Conservation (phyloP, 2,888 invertebrate species). For the Caenorhabditis wallacei region DNA sequence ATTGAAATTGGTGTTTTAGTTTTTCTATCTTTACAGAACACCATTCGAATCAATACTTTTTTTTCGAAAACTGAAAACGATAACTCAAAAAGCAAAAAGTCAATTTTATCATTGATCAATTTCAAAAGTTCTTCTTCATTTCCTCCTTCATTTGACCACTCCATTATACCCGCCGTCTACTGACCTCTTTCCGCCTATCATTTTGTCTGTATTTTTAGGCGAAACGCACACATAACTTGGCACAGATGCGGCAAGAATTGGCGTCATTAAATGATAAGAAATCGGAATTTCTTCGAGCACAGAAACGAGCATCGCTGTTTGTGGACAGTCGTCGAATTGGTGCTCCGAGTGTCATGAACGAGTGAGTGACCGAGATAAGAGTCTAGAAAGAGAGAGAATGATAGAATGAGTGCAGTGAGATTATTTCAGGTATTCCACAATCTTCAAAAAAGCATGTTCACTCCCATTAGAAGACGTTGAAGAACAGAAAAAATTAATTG, state of each 20-base stretch:
- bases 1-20: constrained; percentile 2
- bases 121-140: no score
- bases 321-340: constrained; percentile 60
- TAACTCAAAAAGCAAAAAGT: neutral
- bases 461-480: constrained; percentile 31
- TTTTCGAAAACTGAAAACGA: neutral
- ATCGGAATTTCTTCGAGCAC: constrained; percentile 64
- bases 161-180: constrained; percentile 4
- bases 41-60: neutral
- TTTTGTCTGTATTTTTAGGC: constrained; percentile 50
- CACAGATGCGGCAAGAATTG: constrained; percentile 63
- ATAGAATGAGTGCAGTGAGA: neutral
- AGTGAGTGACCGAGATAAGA: constrained; percentile 54
- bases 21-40: neutral
- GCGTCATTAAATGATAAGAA: constrained; percentile 61
- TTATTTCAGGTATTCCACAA: constrained; percentile 42
- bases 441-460: constrained; percentile 40
- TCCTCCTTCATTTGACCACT: constrained; percentile 12
- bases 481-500: constrained; percentile 37
- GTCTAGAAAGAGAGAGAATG: constrained; percentile 14
- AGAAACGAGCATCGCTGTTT: constrained; percentile 68
- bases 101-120: constrained; percentile 29
- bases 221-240: constrained; percentile 53
- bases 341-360: constrained; percentile 63
- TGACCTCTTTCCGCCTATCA: constrained; percentile 21